phyloP scores from a whole-genome alignment of 2,113 vertebrate species.

The Hucho hucho region DNA sequence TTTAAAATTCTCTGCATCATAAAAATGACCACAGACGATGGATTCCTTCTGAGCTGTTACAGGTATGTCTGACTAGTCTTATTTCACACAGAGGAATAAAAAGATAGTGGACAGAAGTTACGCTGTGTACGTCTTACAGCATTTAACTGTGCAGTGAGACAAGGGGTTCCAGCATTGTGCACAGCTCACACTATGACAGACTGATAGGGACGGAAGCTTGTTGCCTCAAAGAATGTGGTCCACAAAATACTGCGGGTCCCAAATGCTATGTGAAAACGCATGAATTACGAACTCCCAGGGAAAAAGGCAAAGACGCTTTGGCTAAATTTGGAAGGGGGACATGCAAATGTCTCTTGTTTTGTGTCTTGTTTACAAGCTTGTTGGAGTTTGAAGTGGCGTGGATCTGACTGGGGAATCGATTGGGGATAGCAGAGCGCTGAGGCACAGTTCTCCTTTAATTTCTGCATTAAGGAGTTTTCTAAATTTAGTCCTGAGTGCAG shows the following conservation, averaged over 20 bases:
- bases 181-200: conserved; percentile 12
- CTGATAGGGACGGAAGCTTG: not conserved
- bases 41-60: not conserved
- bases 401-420: conserved; percentile 35
- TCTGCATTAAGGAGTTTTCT: conserved; percentile 38
- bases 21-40: conserved; percentile 1
- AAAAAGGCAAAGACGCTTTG: conserved; percentile 13
- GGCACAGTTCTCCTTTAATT: conserved; percentile 40
- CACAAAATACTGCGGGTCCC: conserved; percentile 20
- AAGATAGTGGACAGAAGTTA: conserved; percentile 9
- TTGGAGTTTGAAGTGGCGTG: conserved; percentile 47
- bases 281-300: conserved; percentile 23
- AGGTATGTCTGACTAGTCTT: not conserved
- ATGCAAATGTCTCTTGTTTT: conserved; percentile 50
- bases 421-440: conserved; percentile 17
- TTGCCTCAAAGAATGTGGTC: not conserved
- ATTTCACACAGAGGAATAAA: conserved; percentile 7
- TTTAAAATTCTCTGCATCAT: not conserved
- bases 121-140: not conserved
- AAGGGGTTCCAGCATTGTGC: not conserved
- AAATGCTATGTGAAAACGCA: conserved; percentile 14
- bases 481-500: conserved; percentile 25
- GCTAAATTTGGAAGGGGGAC: conserved; percentile 41
- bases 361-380: conserved; percentile 43
- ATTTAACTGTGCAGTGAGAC: conserved; percentile 6